Evolutionary conservation across 2,888 invertebrate genomes (phyloP).

Genomic region (Conchocele bisecta): DNA sequence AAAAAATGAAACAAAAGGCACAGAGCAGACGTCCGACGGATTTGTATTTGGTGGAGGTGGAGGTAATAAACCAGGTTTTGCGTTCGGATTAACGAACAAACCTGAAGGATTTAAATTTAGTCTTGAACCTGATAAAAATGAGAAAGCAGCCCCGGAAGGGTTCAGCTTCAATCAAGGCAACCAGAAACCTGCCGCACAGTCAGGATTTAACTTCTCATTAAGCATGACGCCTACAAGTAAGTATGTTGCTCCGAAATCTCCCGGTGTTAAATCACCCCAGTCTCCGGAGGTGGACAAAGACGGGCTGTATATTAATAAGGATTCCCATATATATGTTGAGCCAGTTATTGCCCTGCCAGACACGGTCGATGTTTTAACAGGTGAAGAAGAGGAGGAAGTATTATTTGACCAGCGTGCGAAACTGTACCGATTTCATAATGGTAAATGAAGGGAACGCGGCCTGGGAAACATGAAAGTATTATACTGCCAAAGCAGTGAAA

Average conservation of each 20-base stretch:
- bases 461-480: conserved; percentile 84
- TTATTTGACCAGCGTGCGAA: conserved; percentile 92
- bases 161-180: too few relatives aligned
- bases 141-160: too few relatives aligned
- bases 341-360: conserved; percentile 83
- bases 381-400: conserved; percentile 93
- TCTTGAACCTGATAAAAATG: not conserved
- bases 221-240: conserved; percentile 55
- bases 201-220: conserved; percentile 70
- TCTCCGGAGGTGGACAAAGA: conserved; percentile 70
- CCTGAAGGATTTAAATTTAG: not conserved
- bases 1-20: too few relatives aligned
- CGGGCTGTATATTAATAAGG: conserved; percentile 82
- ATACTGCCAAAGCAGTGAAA: conserved; percentile 87
- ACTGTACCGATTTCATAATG: conserved; percentile 85
- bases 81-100: conserved; percentile 39
- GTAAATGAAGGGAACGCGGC: conserved; percentile 84
- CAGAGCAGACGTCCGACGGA: conserved; percentile 5
- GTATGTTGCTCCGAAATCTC: conserved; percentile 33
- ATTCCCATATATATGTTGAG: conserved; percentile 89
- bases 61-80: too few relatives aligned
- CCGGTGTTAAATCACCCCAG: conserved; percentile 44
- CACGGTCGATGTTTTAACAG: conserved; percentile 87
- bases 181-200: not conserved
- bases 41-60: too few relatives aligned